Base-by-base conservation (phyloP, 2,888 invertebrate species). In the Sarcophaga variegata region DNA sequence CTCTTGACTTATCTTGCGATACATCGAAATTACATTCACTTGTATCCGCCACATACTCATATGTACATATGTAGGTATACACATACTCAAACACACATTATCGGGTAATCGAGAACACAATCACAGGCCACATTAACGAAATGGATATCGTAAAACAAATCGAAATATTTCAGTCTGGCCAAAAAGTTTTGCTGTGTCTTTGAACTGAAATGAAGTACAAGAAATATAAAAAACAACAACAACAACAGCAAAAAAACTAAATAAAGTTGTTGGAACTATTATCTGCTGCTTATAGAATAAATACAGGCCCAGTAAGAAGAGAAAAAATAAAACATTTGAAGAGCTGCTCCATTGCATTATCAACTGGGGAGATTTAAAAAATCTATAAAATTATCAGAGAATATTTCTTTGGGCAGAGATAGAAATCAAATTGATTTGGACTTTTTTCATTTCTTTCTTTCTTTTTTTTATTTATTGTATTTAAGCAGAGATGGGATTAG, bases 21-120 rank as follows among this genome's bases (percentile, higher is more conserved):
- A 85, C 77, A 64, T 67, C 47, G 64, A 47, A 71, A 37, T 66
- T 66, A 75, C 59, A 71, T 64, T 74, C 74, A 74, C 47, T 77
- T 64, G 14, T 64, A 45, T 37, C 37, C 37, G 37, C 37, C 37
- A 37, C 37, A 37, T 37, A 37, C 37, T 5, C 37, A 37, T 37
- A 37, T 6, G 3, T 27, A 27, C 27, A 25, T 25, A 3, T 4
- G 22, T 22, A 22, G 22, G 37, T 37, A 37, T 37, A 37, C 37
- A 37, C 6, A 37, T 37, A 6, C 37, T 37, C 37, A 37, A 62
- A 59, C 17, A 11, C 60, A 64, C 45, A 70, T 63, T 62, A 27
- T 79, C 49, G 11, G 49, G 49, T 49, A 49, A 49, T 49, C 14
- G 25, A 37, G 4, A 59, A 22, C 37, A 63, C 37, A 80, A 69